Evolutionary conservation across 2,888 invertebrate species (phyloP), one percentile per base, ranked within the genome.

Genomic region (Eremobia ochroleuca): DNA sequence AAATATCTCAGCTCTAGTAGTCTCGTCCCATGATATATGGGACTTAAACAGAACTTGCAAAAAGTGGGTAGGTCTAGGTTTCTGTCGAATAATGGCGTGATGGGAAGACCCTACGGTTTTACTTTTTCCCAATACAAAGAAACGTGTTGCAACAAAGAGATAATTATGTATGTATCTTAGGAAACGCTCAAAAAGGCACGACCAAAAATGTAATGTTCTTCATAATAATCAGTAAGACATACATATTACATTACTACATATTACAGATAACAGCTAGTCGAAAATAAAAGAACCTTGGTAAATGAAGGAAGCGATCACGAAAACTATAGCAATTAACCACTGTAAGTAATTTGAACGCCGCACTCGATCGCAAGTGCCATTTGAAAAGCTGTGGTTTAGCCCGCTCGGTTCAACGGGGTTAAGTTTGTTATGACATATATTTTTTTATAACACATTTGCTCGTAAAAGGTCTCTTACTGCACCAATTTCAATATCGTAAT

Each of bases 281-380:
- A 31, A 64, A 79, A 49, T 28, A 58, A 40, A 72, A 68, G 34
- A 72, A 73, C 34, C 49, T 59, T 68, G 25, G n/a, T 62, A 68
- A 66, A 34, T 46, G 66, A 28, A 72, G 55, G 40, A 77, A 77
- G 85, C 89, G 81, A 90, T 91, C 90, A 89, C 82, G 82, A 87
- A 85, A 91, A 90, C 86, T 85, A 81, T 86, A 76, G 88, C 90
- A 91, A 91, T 92, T 90, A 91, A 85, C 85, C 80, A 83, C 83
- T 85, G 80, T 87, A 89, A 89, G 78, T 76, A 78, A 76, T 90
- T 90, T 89, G 90, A 89, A 85, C 86, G 87, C 76, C 77, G 79
- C 83, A 87, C 72, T 82, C 84, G 69, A 84, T 79, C 67, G 79
- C 81, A 72, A 86, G 82, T 87, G 88, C 87, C 89, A 79, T 82